Conservation (phyloP, 2,888 invertebrate species). For the Ormyrus rosae region DNA sequence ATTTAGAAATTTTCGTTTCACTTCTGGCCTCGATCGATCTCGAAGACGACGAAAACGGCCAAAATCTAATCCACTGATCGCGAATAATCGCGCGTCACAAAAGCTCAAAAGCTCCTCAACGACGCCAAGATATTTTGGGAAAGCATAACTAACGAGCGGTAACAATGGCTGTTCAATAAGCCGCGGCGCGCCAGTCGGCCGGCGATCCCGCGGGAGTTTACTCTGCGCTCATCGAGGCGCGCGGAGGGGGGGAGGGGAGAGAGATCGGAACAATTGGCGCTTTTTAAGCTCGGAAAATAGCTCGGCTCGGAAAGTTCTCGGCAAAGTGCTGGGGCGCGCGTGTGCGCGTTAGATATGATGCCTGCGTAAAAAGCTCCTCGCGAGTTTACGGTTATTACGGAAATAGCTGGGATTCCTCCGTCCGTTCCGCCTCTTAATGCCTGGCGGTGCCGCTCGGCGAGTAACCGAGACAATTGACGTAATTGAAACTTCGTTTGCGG, state of each 20-base stretch:
- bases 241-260: no score
- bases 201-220: no score
- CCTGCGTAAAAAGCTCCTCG: conserved; percentile 29
- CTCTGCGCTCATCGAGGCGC: no score
- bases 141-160: conserved; percentile 1
- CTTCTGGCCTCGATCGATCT: no score
- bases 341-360: conserved; percentile 25
- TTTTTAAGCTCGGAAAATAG: conserved; percentile 31
- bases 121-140: no score
- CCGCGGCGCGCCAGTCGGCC: neutral
- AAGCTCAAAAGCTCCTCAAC: no score
- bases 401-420: conserved; percentile 35
- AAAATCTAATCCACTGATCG: no score
- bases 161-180: conserved; percentile 39
- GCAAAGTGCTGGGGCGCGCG: neutral
- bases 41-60: no score
- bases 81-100: no score
- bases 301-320: conserved; percentile 17
- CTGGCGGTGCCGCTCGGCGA: neutral
- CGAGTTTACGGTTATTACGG: conserved; percentile 38
- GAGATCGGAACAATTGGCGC: neutral
- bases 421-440: conserved; percentile 23
- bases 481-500: conserved; percentile 59
- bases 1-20: no score
- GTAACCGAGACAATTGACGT: conserved; percentile 59